phyloP scores from a whole-genome alignment of 2,888 invertebrate genomes.

The Apocheima hispidaria region DNA sequence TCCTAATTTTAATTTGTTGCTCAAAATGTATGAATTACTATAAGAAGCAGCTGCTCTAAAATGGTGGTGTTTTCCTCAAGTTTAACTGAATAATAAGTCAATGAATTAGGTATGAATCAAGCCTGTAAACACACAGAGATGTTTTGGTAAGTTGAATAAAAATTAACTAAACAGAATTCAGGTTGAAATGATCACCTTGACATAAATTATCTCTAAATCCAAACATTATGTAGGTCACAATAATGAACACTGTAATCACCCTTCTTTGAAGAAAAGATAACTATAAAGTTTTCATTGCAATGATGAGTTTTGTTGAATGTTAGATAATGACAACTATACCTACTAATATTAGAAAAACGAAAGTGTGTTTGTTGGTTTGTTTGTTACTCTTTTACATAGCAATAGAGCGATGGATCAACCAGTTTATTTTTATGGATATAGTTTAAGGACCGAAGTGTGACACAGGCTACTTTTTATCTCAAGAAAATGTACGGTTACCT shows the following conservation, averaged over 20 bases:
- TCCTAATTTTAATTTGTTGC: background rate
- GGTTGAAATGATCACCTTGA: slow-evolving; percentile 59
- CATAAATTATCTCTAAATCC: slow-evolving; percentile 46
- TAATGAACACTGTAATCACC: background rate
- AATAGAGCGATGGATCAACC: too few species aligned
- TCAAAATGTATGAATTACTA: background rate
- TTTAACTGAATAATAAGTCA: slow-evolving; percentile 20
- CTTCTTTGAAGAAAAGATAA: background rate
- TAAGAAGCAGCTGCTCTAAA: background rate
- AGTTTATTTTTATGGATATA: too few species aligned
- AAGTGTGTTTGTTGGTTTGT: too few species aligned
- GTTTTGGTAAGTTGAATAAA: slow-evolving; percentile 12
- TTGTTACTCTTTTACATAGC: too few species aligned
- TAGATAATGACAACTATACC: slow-evolving; percentile 3
- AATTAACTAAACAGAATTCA: slow-evolving; percentile 19
- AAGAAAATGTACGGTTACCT: too few species aligned
- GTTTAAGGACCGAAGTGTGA: too few species aligned
- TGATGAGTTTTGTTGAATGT: background rate
- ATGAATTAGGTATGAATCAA: slow-evolving; percentile 24
- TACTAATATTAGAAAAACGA: too few species aligned
- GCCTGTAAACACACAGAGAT: slow-evolving; percentile 28
- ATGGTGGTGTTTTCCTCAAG: background rate
- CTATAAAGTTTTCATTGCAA: background rate
- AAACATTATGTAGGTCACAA: slow-evolving; percentile 19
- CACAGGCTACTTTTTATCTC: too few species aligned